Percentiles rank a stretch among this genome's conserved stretches.
phyloP scores from a whole-genome alignment of 2,888 invertebrate species.

The Cyclophora punctaria region DNA sequence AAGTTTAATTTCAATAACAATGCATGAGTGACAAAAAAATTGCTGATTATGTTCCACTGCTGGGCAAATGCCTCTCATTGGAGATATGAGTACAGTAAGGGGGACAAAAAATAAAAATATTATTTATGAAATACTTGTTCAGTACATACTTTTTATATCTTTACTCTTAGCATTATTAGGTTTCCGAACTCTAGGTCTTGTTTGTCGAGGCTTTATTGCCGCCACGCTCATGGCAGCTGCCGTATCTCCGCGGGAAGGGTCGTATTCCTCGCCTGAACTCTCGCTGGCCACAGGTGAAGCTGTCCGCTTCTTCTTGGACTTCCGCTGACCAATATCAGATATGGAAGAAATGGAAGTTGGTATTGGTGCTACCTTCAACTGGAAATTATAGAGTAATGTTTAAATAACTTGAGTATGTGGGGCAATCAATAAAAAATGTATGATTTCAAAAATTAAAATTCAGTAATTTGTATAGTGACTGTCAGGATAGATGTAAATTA shows the following conservation, averaged over 20 bases:
- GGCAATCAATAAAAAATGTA: no score
- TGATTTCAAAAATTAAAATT: no score
- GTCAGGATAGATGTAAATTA: no score
- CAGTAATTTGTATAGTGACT: no score
- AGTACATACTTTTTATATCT: conserved; percentile 18
- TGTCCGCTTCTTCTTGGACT: conserved; percentile 62
- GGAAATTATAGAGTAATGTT: no score
- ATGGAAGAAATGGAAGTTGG: conserved; percentile 52
- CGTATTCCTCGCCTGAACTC: conserved; percentile 69
- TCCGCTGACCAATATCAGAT: conserved; percentile 57
- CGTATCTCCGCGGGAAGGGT: conserved; percentile 57
- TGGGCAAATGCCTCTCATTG: no score
- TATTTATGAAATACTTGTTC: background rate
- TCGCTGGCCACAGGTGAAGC: conserved; percentile 57
- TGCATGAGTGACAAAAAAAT: conserved; percentile 3
- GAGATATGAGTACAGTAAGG: no score
- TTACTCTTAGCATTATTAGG: conserved; percentile 57
- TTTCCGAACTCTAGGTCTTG: conserved; percentile 45
- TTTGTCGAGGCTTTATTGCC: conserved; percentile 55
- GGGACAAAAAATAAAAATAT: conserved; percentile 1
- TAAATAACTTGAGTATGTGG: no score
- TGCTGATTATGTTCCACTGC: background rate
- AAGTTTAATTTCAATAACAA: background rate
- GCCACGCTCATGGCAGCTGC: conserved; percentile 59
- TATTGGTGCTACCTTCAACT: conserved; percentile 33